These are phyloP conservation scores for Pseudomyrmex flavicornis DNA, from an alignment of 1,140 invertebrate genomes.

Conservation along the genomic window DNA sequence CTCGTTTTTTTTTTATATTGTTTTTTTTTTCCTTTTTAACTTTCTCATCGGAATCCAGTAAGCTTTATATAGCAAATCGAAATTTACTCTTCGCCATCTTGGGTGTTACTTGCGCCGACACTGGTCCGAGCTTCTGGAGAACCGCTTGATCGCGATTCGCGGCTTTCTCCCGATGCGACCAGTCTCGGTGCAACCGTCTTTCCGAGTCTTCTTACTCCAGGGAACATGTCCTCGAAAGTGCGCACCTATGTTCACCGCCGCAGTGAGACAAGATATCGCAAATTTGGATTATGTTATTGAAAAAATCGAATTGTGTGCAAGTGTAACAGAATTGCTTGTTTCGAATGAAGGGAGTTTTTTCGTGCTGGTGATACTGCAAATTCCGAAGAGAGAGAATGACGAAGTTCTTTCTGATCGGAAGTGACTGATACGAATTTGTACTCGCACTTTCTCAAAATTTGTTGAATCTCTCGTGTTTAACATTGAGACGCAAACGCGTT, in stretches of 20 bases:
- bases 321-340: background rate
- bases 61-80: no score
- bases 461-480: no score
- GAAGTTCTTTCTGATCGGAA: constrained; percentile 8
- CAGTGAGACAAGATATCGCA: background rate
- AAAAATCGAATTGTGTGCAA: background rate
- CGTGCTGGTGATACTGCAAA: background rate
- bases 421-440: background rate
- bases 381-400: background rate
- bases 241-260: background rate
- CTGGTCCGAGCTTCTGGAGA: constrained; percentile 30
- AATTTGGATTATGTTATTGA: constrained; percentile 12
- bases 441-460: no score
- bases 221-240: constrained; percentile 18
- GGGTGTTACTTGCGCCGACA: constrained; percentile 9
- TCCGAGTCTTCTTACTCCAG: constrained; percentile 22
- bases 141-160: constrained; percentile 59
- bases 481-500: no score
- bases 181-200: constrained; percentile 71
- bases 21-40: no score
- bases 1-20: no score
- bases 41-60: no score
- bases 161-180: constrained; percentile 71
- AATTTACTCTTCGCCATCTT: no score
- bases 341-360: constrained; percentile 15